These are phyloP conservation scores for Anastrepha obliqua DNA, from an alignment of 1,140 invertebrate genomes.

Conservation along the genomic window DNA sequence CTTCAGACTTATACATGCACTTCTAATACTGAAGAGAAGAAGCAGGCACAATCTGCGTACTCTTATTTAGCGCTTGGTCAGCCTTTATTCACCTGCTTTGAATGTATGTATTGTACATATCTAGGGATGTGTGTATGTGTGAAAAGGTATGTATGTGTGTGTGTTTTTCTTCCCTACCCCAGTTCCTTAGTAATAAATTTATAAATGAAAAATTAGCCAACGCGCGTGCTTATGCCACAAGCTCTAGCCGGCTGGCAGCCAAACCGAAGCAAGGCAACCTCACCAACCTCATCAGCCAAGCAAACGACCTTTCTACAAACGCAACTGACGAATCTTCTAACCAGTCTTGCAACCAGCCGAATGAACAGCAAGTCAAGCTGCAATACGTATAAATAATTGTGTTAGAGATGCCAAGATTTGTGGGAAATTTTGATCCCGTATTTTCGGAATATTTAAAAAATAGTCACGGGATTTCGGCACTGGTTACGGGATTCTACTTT, in stretches of 20 bases:
- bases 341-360: background rate
- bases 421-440: too few relatives aligned
- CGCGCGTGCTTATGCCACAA: slow-evolving; percentile 22
- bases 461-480: too few relatives aligned
- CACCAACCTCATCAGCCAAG: background rate
- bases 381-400: background rate
- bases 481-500: too few relatives aligned
- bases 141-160: background rate
- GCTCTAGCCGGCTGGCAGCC: background rate
- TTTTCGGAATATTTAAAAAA: too few relatives aligned
- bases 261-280: background rate
- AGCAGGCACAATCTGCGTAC: too few relatives aligned
- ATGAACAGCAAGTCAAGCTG: background rate
- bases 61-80: too few relatives aligned
- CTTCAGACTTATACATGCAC: too few relatives aligned
- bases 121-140: background rate
- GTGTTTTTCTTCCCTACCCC: background rate
- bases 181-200: slow-evolving; percentile 41
- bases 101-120: background rate
- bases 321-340: background rate
- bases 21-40: too few relatives aligned
- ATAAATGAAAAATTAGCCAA: slow-evolving; percentile 47
- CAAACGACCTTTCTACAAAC: background rate
- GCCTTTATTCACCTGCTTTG: too few relatives aligned
- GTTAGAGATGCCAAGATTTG: too few relatives aligned